Percentiles rank a stretch among this genome's conserved stretches.
Conservation (phyloP, 2,113 vertebrate genomes). For the Malurus melanocephalus region DNA sequence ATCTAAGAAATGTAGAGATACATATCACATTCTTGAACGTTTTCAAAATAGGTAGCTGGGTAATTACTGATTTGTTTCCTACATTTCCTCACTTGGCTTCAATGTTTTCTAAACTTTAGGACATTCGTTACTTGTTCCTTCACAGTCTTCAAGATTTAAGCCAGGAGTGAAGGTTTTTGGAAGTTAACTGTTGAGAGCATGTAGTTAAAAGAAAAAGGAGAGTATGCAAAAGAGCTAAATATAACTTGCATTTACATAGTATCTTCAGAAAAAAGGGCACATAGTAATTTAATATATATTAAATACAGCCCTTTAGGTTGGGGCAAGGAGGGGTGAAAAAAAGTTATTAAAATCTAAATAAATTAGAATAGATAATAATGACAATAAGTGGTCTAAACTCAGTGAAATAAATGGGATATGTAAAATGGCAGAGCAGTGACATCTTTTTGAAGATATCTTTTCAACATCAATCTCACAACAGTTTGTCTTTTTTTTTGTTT, state of each 20-base stretch:
- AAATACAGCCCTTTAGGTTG: not conserved
- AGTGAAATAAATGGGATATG: not conserved
- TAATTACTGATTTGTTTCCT: not conserved
- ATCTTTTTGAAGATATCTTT: not conserved
- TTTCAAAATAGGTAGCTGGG: not conserved
- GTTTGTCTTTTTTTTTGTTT: not conserved
- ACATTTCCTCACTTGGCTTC: not conserved
- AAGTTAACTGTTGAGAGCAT: not conserved
- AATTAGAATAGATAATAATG: not conserved
- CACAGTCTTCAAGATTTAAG: not conserved
- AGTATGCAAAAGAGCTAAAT: not conserved
- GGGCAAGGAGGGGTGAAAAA: not conserved
- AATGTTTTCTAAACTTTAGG: not conserved
- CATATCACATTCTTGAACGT: not conserved
- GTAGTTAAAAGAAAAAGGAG: not conserved
- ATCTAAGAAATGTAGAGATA: not conserved
- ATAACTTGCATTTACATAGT: not conserved
- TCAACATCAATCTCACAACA: not conserved
- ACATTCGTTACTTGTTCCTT: not conserved
- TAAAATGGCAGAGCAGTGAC: not conserved
- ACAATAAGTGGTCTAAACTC: not conserved
- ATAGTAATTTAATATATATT: not conserved
- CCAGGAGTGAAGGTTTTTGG: not conserved
- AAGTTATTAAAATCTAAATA: not conserved
- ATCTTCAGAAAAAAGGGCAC: not conserved